Conservation (phyloP, 2,113 vertebrate species). For the Corythoichthys haematopterus region DNA sequence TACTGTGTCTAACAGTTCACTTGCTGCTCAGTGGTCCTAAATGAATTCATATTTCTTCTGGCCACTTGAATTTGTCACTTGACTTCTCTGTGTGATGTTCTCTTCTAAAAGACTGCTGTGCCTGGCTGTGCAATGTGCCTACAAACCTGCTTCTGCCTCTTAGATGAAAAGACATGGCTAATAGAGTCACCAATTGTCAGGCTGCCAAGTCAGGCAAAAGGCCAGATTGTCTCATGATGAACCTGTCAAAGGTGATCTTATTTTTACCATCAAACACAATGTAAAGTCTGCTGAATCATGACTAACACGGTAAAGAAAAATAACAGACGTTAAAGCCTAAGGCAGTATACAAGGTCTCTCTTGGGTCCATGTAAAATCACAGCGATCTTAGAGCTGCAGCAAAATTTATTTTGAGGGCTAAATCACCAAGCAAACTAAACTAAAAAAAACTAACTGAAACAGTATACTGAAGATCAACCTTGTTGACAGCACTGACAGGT, state of each 20-base stretch:
- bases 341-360: background rate
- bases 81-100: slow-evolving; percentile 65
- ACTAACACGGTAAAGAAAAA: slow-evolving; percentile 31
- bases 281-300: slow-evolving; percentile 22
- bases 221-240: slow-evolving; percentile 48
- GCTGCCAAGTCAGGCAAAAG: slow-evolving; percentile 40
- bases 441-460: background rate
- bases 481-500: background rate
- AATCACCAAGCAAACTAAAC: background rate
- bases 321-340: slow-evolving; percentile 14
- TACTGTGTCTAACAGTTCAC: slow-evolving; percentile 56
- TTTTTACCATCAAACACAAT: slow-evolving; percentile 44
- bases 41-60: slow-evolving; percentile 72
- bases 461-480: background rate
- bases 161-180: slow-evolving; percentile 56
- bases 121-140: slow-evolving; percentile 37
- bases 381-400: background rate
- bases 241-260: slow-evolving; percentile 56
- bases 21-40: slow-evolving; percentile 66
- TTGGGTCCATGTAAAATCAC: background rate
- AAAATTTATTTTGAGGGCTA: background rate
- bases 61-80: slow-evolving; percentile 72
- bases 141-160: slow-evolving; percentile 38
- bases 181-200: slow-evolving; percentile 56
- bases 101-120: slow-evolving; percentile 37